Evolutionary conservation across 1,140 invertebrate species (phyloP), one percentile per base, ranked within the genome.

Genomic region (Leptopilina boulardi): DNA sequence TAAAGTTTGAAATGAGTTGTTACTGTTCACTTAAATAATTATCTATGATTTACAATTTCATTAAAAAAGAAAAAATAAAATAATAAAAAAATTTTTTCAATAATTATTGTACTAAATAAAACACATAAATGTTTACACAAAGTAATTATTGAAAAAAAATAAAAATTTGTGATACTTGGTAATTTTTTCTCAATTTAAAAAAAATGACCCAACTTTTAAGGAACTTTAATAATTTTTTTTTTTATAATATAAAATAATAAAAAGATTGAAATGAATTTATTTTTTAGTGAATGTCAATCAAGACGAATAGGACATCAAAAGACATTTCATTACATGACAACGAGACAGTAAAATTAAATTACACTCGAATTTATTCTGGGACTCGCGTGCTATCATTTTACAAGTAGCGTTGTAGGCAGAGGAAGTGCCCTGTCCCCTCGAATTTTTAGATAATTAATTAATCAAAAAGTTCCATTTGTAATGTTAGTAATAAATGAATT

Each of bases 341-440:
- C 56, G 21, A 59, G 56, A 59, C 21, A 59, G 56, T 59, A 26
- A 59, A 59, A 59, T 59, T 26, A 59, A 59, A 26, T 59, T 26
- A 26, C 56, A 11, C 23, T 26, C 21, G 21, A 59, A 59, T 59
- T 59, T 59, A 26, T 59, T 59, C 56, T 26, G 56, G 21, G 56
- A 26, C 56, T 59, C 56, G 56, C 56, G 56, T 59, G 56, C 56
- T 59, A 26, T 51, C 21, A 59, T 26, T 59, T 59, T 26, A 59
- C 21, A 59, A 59, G 56, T 26, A 59, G 19, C 21, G 21, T 5
- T 59, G 23, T 59, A 59, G 56, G 23, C 5, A 51, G n/a, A 51
- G 23, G 59, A 66, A 66, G 59, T 66, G 26, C 26, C 59, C 59
- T 30, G 59, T 34, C 30, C 15, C 21, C 23, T 30, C 21, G 8